Base-by-base conservation (phyloP, 2,113 vertebrate species). In the Antechinus stuartii region DNA sequence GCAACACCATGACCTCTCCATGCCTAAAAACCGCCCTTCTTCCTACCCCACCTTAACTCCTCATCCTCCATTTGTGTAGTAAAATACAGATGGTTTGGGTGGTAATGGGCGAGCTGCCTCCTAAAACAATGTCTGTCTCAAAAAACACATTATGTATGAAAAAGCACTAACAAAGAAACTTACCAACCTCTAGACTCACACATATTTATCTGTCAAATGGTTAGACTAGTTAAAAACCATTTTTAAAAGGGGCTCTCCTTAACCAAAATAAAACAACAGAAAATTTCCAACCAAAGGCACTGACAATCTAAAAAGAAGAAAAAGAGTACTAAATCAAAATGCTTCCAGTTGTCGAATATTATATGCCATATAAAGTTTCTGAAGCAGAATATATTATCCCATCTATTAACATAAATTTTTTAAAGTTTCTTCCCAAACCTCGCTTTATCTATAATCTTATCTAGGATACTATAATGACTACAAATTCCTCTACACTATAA, bases 371-470 rank as follows among this genome's bases (percentile, higher is more conserved):
- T 54, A 92, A 1, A 2, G 94, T 94, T 98, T 52, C 95, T 95
- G 96, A 94, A 68, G 0, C 90, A 55, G 53, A 95, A 92, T 42
- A 53, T 10, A 2, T 49, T 93, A 98, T 92, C 92, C 96, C 95
- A 92, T 0, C 3, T 53, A 16, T 96, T 55, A 93, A 94, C 90
- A 95, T 54, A 95, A 96, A 97, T 96, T 94, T 96, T 93, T 96
- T 90, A 96, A 35, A 68, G 42, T 98, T 98, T 97, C 97, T 92
- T 93, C 93, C 93, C 95, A 97, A 97, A 98, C 91, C 95, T 94
- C 89, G 68, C 93, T 94, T 93, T 76, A 89, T n/a, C 3, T 90
- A 57, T 26, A 50, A 47, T 95, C 91, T 93, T 96, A 97, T 94
- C 96, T 95, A 93, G 90, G 97, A 97, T 93, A 95, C 97, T 91